Evolutionary conservation across 2,113 vertebrate species (phyloP).

Genomic region (Myotis yumanensis): DNA sequence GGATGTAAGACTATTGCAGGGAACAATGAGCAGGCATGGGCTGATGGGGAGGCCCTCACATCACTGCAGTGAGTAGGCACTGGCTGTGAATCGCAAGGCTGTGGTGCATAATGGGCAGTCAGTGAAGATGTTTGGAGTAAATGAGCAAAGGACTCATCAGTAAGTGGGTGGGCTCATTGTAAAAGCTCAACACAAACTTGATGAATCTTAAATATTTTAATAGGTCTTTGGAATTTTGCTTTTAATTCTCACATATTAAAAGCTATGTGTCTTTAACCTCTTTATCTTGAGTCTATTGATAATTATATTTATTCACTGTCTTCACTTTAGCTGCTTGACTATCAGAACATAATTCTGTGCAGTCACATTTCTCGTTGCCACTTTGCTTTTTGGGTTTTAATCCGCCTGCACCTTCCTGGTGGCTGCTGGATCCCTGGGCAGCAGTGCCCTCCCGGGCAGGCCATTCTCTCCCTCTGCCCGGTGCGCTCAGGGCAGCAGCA

Average conservation of each 20-base stretch:
- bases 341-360: not conserved
- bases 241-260: slow-evolving; percentile 20
- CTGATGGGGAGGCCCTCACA: not conserved
- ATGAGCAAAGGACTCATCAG: not conserved
- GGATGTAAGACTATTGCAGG: not conserved
- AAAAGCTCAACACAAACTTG: not conserved
- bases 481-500: not conserved
- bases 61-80: not conserved
- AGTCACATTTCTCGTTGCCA: not conserved
- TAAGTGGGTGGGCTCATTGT: not conserved
- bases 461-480: not conserved
- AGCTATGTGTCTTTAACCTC: not conserved
- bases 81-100: not conserved
- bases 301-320: not conserved
- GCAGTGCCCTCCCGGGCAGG: rapidly evolving
- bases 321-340: not conserved
- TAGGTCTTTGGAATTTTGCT: not conserved
- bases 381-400: not conserved
- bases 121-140: not conserved
- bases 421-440: not conserved
- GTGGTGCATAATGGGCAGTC: not conserved
- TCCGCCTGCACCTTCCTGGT: not conserved
- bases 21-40: not conserved
- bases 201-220: not conserved
- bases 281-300: not conserved